Base-by-base conservation (phyloP, 2,888 invertebrate genomes). In the Baccha elongata region DNA sequence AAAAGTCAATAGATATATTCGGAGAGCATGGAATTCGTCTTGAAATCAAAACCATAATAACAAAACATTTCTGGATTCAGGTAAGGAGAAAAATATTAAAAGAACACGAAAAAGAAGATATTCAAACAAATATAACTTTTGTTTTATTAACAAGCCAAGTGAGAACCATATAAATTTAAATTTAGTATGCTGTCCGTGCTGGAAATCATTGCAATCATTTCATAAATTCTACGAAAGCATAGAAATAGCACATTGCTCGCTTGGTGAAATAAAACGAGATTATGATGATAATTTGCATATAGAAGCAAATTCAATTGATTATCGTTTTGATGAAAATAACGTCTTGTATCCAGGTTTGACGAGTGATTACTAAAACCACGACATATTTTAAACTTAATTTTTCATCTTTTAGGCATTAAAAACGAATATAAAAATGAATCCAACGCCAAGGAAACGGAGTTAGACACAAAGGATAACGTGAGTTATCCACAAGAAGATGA, bases 191-290 rank as follows among this genome's bases (percentile, higher is more conserved):
- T 84, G 55, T 52, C 67, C 17, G n/a, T 89, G 89, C 65, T 89
- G 89, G 89, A 65, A 83, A 2, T 84, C 86, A 17, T 17, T 88
- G 7, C 62, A 85, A 23, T 78, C 85, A 35, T 89, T 89, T 46
- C 88, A 89, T 74, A 85, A 23, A 23, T 13, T 64, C 50, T 19
- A 19, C 58, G 32, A 8, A 58, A n/a, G n/a, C n/a, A n/a, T n/a
- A n/a, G n/a, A n/a, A n/a, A n/a, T n/a, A n/a, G n/a, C n/a, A n/a
- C n/a, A n/a, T n/a, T n/a, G n/a, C n/a, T n/a, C n/a, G n/a, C n/a
- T n/a, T n/a, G n/a, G n/a, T n/a, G n/a, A n/a, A n/a, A n/a, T n/a
- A n/a, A n/a, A n/a, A n/a, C n/a, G n/a, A n/a, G n/a, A n/a, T n/a
- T n/a, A n/a, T n/a, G n/a, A n/a, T n/a, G n/a, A n/a, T n/a, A n/a